phyloP scores from a whole-genome alignment of 2,797 vertebrate species.

The Alectoris magna region DNA sequence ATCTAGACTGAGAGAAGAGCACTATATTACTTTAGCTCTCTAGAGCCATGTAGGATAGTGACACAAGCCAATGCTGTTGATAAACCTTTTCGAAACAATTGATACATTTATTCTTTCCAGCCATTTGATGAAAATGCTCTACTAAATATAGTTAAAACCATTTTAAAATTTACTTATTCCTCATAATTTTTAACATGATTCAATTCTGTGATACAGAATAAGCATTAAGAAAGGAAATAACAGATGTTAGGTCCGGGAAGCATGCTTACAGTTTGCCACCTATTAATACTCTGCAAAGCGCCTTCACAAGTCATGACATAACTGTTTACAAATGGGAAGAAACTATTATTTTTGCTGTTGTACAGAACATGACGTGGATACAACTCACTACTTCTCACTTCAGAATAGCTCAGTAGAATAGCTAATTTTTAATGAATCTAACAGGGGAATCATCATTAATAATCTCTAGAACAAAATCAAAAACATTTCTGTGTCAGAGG shows the following conservation, averaged over 20 bases:
- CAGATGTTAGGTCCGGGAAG: neutral
- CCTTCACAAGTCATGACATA: neutral
- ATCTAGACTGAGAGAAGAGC: neutral
- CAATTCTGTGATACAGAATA: neutral
- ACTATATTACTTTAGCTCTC: neutral
- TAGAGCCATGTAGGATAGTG: neutral
- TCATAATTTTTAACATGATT: neutral
- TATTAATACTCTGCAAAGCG: neutral
- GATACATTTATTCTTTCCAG: neutral
- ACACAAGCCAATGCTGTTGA: neutral
- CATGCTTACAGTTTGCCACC: neutral
- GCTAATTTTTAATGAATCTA: neutral
- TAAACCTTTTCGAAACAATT: conserved; percentile 3
- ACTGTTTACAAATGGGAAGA: neutral
- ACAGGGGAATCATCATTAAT: neutral
- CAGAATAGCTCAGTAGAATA: neutral
- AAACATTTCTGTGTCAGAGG: neutral
- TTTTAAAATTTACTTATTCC: conserved; percentile 13
- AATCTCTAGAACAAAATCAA: neutral
- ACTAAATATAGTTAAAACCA: neutral
- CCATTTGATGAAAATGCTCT: neutral
- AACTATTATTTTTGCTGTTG: neutral
- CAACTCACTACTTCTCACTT: neutral
- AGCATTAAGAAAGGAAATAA: neutral
- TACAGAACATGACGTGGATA: neutral